Evolutionary conservation across 2,888 invertebrate genomes (phyloP).

Genomic region (Bombylius major): DNA sequence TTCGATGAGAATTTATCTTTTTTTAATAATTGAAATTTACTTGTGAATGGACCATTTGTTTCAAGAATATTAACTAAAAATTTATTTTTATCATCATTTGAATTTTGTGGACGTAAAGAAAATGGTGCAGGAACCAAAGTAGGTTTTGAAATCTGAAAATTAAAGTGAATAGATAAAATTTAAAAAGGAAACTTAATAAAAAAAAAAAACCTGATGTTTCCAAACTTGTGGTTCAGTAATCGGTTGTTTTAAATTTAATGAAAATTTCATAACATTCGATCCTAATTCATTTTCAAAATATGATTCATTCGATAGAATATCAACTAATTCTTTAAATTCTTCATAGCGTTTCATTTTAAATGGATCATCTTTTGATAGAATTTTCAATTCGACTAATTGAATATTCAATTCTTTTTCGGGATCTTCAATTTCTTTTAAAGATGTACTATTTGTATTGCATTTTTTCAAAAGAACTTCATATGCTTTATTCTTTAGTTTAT

Average conservation of each 20-base stretch:
- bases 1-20: background rate
- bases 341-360: conserved; percentile 16
- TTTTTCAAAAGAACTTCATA: conserved; percentile 25
- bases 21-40: background rate
- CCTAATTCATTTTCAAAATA: conserved; percentile 20
- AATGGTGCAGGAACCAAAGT: conserved; percentile 23
- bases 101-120: conserved; percentile 18
- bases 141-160: conserved; percentile 1
- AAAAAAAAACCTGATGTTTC: too few relatives aligned
- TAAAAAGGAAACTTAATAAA: too few relatives aligned
- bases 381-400: conserved; percentile 21
- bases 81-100: background rate
- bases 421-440: conserved; percentile 13
- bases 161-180: background rate
- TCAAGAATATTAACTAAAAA: background rate
- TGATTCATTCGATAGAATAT: conserved; percentile 14
- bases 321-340: conserved; percentile 19
- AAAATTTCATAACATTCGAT: conserved; percentile 19
- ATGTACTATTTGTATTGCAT: conserved; percentile 15
- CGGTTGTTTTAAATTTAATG: conserved; percentile 18
- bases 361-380: conserved; percentile 17
- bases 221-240: conserved; percentile 7
- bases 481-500: conserved; percentile 17
- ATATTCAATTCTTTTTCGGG: conserved; percentile 21
- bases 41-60: background rate